Percentiles rank a stretch among this genome's conserved stretches.
Conservation (phyloP, 2,797 vertebrate species). For the Xiphorhynchus erythropygius region DNA sequence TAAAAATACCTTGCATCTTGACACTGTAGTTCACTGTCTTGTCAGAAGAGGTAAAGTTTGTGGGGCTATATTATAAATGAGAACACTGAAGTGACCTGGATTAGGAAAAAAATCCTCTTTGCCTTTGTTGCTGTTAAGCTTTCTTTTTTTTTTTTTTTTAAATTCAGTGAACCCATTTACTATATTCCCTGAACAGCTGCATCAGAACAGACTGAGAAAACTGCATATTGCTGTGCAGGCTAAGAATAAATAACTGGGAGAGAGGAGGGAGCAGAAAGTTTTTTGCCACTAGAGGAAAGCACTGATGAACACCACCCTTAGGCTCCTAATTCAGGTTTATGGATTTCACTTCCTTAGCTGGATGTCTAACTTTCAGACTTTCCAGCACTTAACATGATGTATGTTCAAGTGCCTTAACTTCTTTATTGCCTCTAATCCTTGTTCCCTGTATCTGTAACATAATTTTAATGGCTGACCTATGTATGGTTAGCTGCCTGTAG, state of each 20-base stretch:
- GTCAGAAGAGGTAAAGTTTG: not conserved
- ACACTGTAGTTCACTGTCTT: not conserved
- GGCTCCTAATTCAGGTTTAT: slow-evolving; percentile 6
- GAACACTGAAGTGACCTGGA: not conserved
- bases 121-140: not conserved
- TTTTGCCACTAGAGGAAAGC: not conserved
- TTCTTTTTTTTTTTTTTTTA: not conserved
- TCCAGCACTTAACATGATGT: not conserved
- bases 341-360: not conserved
- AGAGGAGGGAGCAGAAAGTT: not conserved
- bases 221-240: not conserved
- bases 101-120: not conserved
- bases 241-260: slow-evolving; percentile 5
- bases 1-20: not conserved
- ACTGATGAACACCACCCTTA: not conserved
- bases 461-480: not conserved
- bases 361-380: not conserved
- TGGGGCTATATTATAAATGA: not conserved
- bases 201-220: not conserved
- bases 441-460: not conserved
- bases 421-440: not conserved
- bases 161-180: not conserved
- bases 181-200: not conserved
- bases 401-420: not conserved
- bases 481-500: not conserved